These are phyloP conservation scores for Phenganax marumi DNA, from an alignment of 92 coral and sea anemone species.

Conservation along the genomic window DNA sequence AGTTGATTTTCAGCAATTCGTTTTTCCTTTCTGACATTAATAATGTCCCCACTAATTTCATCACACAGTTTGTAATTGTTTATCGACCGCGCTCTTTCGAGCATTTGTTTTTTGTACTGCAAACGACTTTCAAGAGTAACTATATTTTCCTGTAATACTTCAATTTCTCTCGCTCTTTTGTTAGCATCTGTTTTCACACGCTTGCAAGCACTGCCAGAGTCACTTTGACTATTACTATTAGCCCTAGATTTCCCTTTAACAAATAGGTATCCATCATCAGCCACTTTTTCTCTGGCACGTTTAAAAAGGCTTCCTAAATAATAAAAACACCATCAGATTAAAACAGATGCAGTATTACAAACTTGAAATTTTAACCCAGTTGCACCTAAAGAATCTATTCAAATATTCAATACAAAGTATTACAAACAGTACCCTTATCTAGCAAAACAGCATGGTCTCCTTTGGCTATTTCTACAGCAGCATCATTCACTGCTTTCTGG, in stretches of 20 bases:
- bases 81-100: slow-evolving; percentile 40
- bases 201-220: slow-evolving; percentile 28
- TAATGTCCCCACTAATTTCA: slow-evolving; percentile 40
- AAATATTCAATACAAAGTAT: no score
- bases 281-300: slow-evolving; percentile 49
- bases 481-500: slow-evolving; percentile 47
- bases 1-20: slow-evolving; percentile 21
- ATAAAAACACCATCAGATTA: no score
- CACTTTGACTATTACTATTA: slow-evolving; percentile 31
- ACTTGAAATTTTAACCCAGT: no score
- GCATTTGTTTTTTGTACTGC: slow-evolving; percentile 34
- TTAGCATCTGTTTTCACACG: slow-evolving; percentile 47
- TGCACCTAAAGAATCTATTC: no score
- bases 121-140: slow-evolving; percentile 40
- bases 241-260: slow-evolving; percentile 48
- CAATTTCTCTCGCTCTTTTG: slow-evolving; percentile 50
- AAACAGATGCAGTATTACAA: no score
- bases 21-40: slow-evolving; percentile 40
- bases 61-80: slow-evolving; percentile 51
- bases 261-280: slow-evolving; percentile 39
- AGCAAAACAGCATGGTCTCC: slow-evolving; percentile 31
- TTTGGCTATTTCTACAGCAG: slow-evolving; percentile 43
- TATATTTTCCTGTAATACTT: slow-evolving; percentile 48
- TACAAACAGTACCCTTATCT: slow-evolving; percentile 22
- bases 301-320: slow-evolving; percentile 45